Conservation (phyloP, 1,140 invertebrate genomes). For the Rhagoletis zephyria region DNA sequence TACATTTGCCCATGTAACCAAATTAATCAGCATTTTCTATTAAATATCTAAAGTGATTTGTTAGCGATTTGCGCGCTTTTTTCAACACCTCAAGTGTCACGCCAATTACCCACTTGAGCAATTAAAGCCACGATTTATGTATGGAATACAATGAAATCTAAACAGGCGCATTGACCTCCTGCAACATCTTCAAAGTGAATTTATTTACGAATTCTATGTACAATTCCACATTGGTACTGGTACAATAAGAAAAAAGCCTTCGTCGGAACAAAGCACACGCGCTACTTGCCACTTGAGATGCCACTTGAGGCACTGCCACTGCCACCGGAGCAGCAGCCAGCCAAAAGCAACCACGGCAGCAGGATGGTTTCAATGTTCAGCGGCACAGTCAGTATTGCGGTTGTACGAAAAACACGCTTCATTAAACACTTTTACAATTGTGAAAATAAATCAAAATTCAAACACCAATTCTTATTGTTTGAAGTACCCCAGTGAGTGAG, state of each 20-base stretch:
- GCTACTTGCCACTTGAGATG: constrained; percentile 19
- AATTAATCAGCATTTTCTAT: too few relatives aligned
- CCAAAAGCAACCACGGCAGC: neutral
- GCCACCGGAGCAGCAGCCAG: constrained; percentile 31
- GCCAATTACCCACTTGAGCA: constrained; percentile 36
- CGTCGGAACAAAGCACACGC: neutral
- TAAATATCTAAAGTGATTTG: too few relatives aligned
- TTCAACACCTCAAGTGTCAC: constrained; percentile 1
- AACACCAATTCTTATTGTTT: constrained; percentile 61
- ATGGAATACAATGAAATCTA: neutral
- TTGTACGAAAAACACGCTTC: constrained; percentile 27
- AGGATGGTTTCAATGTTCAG: neutral
- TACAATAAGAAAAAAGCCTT: neutral
- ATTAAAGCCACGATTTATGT: constrained; percentile 22
- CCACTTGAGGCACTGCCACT: constrained; percentile 40
- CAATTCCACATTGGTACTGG: neutral
- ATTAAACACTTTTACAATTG: constrained; percentile 53
- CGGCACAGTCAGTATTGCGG: neutral
- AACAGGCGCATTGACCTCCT: constrained; percentile 34
- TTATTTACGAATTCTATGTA: neutral
- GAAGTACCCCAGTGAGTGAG: neutral
- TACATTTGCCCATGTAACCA: too few relatives aligned
- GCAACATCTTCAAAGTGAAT: neutral
- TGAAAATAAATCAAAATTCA: constrained; percentile 70
- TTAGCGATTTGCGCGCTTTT: neutral